Evolutionary conservation across 2,797 vertebrate species (phyloP).

Genomic region (Scomberomorus guttatus): DNA sequence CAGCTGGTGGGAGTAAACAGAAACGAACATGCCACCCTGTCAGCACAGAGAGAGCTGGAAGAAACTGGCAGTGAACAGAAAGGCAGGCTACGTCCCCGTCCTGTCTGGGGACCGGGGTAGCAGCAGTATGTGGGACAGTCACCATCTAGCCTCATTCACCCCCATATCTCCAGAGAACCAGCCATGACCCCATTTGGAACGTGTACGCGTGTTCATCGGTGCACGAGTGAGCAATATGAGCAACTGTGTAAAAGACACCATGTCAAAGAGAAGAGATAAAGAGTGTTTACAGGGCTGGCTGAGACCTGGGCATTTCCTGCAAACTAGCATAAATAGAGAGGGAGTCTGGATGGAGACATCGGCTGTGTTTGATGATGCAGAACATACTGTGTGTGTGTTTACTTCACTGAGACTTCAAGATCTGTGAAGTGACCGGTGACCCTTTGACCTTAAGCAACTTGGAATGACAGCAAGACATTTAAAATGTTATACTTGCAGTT

Average conservation of each 20-base stretch:
- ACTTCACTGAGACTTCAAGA: slow-evolving; percentile 8
- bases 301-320: slow-evolving; percentile 20
- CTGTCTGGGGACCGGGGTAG: slow-evolving; percentile 65
- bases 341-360: slow-evolving; percentile 13
- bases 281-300: slow-evolving; percentile 13
- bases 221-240: slow-evolving; percentile 37
- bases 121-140: slow-evolving; percentile 74
- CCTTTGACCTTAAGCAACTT: slow-evolving; percentile 8
- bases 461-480: background rate
- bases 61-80: slow-evolving; percentile 48
- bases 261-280: slow-evolving; percentile 21
- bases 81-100: slow-evolving; percentile 49
- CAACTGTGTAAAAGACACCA: slow-evolving; percentile 45
- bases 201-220: slow-evolving; percentile 5
- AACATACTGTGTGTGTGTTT: slow-evolving; percentile 12
- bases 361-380: slow-evolving; percentile 15
- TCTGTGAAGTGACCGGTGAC: background rate
- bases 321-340: slow-evolving; percentile 15
- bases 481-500: background rate
- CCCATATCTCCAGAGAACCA: slow-evolving; percentile 65
- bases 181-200: slow-evolving; percentile 68
- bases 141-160: slow-evolving; percentile 67
- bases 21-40: slow-evolving; percentile 62
- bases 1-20: slow-evolving; percentile 69
- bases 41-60: slow-evolving; percentile 47